Percentiles rank a stretch among this genome's conserved stretches.
Conservation (phyloP, 2,797 vertebrate species). For the Macrochelys suwanniensis region DNA sequence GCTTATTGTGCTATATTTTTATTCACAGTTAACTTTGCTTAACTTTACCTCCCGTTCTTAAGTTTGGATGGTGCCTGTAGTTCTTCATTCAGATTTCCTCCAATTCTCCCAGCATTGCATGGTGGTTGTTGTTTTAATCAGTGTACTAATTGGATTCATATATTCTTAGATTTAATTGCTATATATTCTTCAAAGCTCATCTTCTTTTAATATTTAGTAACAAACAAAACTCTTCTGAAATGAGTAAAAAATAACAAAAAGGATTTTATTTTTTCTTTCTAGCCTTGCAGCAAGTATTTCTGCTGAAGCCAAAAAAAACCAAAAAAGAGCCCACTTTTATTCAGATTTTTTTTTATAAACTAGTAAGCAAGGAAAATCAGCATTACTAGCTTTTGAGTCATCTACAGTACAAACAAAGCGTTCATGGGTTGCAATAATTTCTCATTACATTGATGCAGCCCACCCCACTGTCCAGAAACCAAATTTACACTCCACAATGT, state of each 20-base stretch:
- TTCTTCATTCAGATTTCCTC: neutral
- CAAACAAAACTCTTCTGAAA: conserved; percentile 12
- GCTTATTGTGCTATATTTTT: neutral
- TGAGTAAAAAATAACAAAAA: neutral
- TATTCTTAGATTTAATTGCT: neutral
- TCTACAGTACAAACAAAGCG: conserved; percentile 59
- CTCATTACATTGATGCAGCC: conserved; percentile 51
- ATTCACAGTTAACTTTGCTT: neutral
- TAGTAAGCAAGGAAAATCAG: conserved; percentile 42
- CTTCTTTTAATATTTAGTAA: neutral
- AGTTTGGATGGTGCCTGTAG: neutral
- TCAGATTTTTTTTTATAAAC: conserved; percentile 32
- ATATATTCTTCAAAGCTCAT: neutral
- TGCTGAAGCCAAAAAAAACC: conserved; percentile 35
- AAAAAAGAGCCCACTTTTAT: conserved; percentile 48
- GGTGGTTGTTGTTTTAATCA: neutral
- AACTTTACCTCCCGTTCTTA: neutral
- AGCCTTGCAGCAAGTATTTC: conserved; percentile 19
- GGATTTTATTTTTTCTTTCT: conserved; percentile 21
- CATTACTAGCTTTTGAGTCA: conserved; percentile 65
- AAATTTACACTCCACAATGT: conserved; percentile 22
- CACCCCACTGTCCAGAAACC: conserved; percentile 46
- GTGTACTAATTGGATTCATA: neutral
- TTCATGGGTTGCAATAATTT: conserved; percentile 59
- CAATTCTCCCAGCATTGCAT: neutral